phyloP scores from a whole-genome alignment of 2,113 vertebrate genomes.

The Brachirus orientalis region DNA sequence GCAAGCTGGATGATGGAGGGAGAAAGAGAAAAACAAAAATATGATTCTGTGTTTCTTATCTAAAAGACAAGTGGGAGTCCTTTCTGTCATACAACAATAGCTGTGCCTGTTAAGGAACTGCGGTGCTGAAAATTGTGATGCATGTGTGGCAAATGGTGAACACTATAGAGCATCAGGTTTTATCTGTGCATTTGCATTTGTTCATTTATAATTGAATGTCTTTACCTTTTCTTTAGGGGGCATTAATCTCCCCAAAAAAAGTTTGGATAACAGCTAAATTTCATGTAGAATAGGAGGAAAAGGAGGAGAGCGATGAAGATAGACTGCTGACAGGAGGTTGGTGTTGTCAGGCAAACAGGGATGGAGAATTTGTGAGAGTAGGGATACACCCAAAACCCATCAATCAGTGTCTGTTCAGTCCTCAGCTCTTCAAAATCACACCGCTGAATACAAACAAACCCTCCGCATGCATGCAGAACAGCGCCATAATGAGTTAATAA shows the following conservation, averaged over 20 bases:
- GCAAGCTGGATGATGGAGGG: constrained; percentile 82
- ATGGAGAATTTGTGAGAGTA: constrained; percentile 66
- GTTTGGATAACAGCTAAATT: constrained; percentile 59
- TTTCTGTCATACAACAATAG: constrained; percentile 44
- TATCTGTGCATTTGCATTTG: constrained; percentile 68
- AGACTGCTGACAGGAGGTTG: constrained; percentile 74
- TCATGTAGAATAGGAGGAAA: constrained; percentile 59
- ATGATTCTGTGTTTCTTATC: constrained; percentile 26
- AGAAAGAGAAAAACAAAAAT: constrained; percentile 21
- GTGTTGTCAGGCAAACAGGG: constrained; percentile 76
- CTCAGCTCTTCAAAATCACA: constrained; percentile 40
- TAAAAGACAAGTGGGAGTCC: constrained; percentile 50
- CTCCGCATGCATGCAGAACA: constrained; percentile 43
- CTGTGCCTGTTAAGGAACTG: constrained; percentile 21
- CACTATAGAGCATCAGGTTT: constrained; percentile 41
- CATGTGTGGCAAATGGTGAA: constrained; percentile 14
- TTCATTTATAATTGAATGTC: constrained; percentile 44
- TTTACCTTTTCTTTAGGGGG: constrained; percentile 45
- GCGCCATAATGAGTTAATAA: constrained; percentile 60
- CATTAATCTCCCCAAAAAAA: constrained; percentile 69
- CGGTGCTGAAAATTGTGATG: constrained; percentile 19
- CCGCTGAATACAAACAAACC: constrained; percentile 63
- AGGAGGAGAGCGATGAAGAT: constrained; percentile 61
- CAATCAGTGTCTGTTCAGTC: constrained; percentile 62
- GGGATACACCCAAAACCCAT: constrained; percentile 73